These are phyloP conservation scores for Trachymyrmex septentrionalis DNA, from an alignment of 1,140 invertebrate species.

Conservation along the genomic window DNA sequence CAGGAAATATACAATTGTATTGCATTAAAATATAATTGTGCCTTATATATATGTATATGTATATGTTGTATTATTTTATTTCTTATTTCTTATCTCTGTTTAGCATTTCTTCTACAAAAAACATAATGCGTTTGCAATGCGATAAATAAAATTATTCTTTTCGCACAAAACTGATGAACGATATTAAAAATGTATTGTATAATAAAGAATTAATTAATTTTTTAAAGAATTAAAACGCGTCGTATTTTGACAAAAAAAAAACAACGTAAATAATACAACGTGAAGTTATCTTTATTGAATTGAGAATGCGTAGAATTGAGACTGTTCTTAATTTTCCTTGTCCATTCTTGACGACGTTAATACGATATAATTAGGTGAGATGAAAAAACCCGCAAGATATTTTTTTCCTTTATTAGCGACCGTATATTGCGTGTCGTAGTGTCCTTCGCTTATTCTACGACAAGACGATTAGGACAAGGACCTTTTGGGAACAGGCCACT, in stretches of 20 bases:
- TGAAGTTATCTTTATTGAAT: background rate
- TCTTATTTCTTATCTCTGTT: background rate
- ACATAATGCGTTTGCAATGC: background rate
- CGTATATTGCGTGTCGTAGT: background rate
- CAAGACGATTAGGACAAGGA: constrained; percentile 34
- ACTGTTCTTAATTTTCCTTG: background rate
- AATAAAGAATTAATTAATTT: background rate
- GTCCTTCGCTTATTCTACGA: constrained; percentile 13
- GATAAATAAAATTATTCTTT: constrained; percentile 5
- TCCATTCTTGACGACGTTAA: background rate
- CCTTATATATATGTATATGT: background rate
- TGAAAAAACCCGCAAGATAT: constrained; percentile 1
- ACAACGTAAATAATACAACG: background rate
- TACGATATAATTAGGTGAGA: constrained; percentile 24
- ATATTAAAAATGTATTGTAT: background rate
- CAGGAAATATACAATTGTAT: background rate
- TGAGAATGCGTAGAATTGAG: background rate
- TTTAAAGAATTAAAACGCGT: background rate
- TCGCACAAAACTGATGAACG: background rate
- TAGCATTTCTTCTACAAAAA: background rate
- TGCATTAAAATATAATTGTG: background rate
- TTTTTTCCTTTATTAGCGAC: constrained; percentile 31
- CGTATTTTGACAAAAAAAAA: background rate
- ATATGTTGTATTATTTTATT: background rate
- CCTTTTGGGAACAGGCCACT: constrained; percentile 50